Percentiles rank a stretch among this genome's conserved stretches.
Conservation (phyloP, 2,888 invertebrate species). For the Tachystola acroxantha region DNA sequence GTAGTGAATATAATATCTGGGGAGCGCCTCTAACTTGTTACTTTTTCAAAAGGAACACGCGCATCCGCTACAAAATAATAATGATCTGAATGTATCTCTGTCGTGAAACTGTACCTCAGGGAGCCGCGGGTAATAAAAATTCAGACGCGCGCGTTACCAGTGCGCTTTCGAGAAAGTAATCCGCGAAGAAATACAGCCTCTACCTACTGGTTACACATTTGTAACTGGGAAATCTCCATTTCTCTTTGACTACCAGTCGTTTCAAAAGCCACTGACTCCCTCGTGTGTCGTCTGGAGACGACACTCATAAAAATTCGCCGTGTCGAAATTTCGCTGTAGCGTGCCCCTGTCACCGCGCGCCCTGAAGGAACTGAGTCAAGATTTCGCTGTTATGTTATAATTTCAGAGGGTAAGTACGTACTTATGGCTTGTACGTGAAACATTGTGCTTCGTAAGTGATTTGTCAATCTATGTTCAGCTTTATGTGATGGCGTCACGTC, state of each 20-base stretch:
- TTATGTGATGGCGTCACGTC: conserved; percentile 22
- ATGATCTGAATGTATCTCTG: conserved; percentile 64
- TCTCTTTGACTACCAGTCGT: conserved; percentile 73
- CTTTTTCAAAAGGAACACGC: conserved; percentile 29
- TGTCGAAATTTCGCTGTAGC: conserved; percentile 54
- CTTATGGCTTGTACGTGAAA: conserved; percentile 5
- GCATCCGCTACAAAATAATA: conserved; percentile 48
- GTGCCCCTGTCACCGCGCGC: conserved; percentile 33
- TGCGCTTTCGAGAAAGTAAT: conserved; percentile 68
- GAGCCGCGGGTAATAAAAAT: conserved; percentile 66
- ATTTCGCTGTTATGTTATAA: conserved; percentile 44
- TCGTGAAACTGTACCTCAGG: conserved; percentile 59
- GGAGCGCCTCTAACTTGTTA: background rate
- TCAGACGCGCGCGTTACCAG: conserved; percentile 59
- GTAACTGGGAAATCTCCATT: conserved; percentile 74
- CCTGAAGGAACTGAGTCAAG: conserved; percentile 32
- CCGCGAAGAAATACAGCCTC: conserved; percentile 68
- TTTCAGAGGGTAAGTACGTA: conserved; percentile 7
- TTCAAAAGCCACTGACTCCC: conserved; percentile 66
- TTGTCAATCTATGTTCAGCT: too few relatives aligned
- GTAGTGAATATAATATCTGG: too few relatives aligned
- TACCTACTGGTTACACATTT: conserved; percentile 69
- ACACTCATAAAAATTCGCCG: conserved; percentile 72
- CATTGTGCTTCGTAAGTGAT: background rate
- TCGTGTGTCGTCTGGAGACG: conserved; percentile 60